Evolutionary conservation across 2,113 vertebrate genomes (phyloP), one percentile per base, ranked within the genome.

Genomic region (Cephalopholis sonnerati): DNA sequence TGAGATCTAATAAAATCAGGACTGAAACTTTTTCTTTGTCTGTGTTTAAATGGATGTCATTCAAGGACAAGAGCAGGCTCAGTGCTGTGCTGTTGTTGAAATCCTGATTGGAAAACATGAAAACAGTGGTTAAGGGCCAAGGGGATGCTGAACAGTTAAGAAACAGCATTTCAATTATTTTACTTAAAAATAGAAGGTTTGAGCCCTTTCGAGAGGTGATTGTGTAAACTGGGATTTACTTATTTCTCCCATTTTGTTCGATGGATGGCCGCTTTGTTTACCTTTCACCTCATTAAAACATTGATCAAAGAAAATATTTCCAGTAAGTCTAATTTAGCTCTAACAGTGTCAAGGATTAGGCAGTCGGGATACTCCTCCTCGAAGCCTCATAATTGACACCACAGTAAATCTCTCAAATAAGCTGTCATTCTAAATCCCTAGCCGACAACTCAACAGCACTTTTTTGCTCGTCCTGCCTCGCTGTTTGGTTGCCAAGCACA

Each of bases 321-420:
- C 27, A 82, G 20, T 51, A 24, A 74, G 55, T 66, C 29, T 25
- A 69, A 68, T 29, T 72, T 44, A 77, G 27, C 54, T 62, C 44
- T 20, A 41, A 39, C 48, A 41, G 9, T 83, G 39, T 77, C 51
- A 61, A 68, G 74, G 72, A 89, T 89, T 71, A 75, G 63, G 18
- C 27, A 46, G 29, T 73, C 5, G 16, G 39, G 13, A 66, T 15
- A 83, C 13, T 62, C 63, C 4, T 86, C 41, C 41, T 61, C 64
- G 53, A 85, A 55, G 32, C 77, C 63, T 64, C 63, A 18, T 84
- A 91, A 94, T 32, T 93, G 91, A 90, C 88, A 90, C 83, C 74
- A 71, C 69, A 68, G 73, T 79, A 90, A 95, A 93, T 94, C 90
- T 91, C 87, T 89, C 16, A 91, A 94, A 93, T 91, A 89, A 82